phyloP scores from a whole-genome alignment of 1,140 invertebrate genomes.

The Bombus waltoni region DNA sequence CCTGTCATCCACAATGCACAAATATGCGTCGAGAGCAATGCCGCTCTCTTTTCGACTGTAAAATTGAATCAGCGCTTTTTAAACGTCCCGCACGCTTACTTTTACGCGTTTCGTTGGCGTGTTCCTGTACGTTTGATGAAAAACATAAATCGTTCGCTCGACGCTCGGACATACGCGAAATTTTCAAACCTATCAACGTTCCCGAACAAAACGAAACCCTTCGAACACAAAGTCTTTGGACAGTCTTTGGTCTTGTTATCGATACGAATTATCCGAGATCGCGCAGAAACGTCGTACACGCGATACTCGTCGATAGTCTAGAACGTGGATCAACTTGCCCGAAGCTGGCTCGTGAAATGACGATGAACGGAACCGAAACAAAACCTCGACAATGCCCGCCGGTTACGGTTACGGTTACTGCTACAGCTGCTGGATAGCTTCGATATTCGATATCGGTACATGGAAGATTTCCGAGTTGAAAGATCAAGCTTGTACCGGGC shows the following conservation, averaged over 20 bases:
- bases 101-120: constrained; percentile 47
- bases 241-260: neutral
- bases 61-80: constrained; percentile 70
- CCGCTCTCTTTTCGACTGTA: constrained; percentile 65
- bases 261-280: neutral
- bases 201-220: neutral
- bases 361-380: constrained; percentile 51
- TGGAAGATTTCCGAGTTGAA: constrained; percentile 40
- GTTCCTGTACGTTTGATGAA: constrained; percentile 48
- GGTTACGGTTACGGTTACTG: constrained; percentile 46
- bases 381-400: constrained; percentile 73
- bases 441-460: constrained; percentile 42
- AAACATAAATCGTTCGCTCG: constrained; percentile 36
- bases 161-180: neutral
- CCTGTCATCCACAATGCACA: constrained; percentile 65
- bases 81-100: constrained; percentile 60
- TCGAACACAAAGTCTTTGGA: neutral
- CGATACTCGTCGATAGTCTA: neutral
- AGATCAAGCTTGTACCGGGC: constrained; percentile 8
- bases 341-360: constrained; percentile 18
- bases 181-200: constrained; percentile 10
- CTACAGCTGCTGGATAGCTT: constrained; percentile 47
- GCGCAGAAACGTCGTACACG: no score
- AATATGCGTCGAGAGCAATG: constrained; percentile 59
- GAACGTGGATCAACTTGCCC: neutral